Conservation (phyloP, 2,113 vertebrate species). For the Catharus minimus region DNA sequence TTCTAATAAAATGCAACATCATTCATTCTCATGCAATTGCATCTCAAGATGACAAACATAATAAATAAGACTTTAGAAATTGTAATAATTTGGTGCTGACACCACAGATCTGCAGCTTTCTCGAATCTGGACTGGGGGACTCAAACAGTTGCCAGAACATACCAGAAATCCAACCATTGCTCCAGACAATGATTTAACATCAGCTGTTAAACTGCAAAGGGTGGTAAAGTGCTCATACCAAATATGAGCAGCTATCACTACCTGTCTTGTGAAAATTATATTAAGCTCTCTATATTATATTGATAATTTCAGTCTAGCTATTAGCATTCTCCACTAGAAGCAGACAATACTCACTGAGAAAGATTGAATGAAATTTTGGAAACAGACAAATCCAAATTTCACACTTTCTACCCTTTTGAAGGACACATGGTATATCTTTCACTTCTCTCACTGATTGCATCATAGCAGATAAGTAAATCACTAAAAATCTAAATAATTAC, state of each 20-base stretch:
- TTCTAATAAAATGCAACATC: neutral
- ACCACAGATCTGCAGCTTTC: neutral
- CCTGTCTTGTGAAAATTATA: neutral
- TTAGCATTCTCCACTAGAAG: neutral
- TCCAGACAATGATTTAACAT: neutral
- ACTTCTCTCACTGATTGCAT: neutral
- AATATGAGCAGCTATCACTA: neutral
- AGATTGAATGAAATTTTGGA: neutral
- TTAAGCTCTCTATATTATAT: neutral
- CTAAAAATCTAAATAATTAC: slow-evolving; percentile 4
- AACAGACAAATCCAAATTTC: neutral
- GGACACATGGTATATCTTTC: neutral
- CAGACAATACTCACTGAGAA: neutral
- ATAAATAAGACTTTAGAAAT: neutral
- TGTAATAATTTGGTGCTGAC: neutral
- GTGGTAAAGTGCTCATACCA: neutral
- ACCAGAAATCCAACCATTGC: neutral
- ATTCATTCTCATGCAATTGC: neutral
- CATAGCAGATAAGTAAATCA: neutral
- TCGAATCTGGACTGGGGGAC: neutral
- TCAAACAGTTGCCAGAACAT: neutral
- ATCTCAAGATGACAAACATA: neutral
- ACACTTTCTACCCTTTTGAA: neutral
- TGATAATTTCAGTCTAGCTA: neutral
- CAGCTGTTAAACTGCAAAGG: neutral